These are phyloP conservation scores for Motacilla tschutschensis DNA, from an alignment of 2,113 vertebrate species.

Conservation along the genomic window DNA sequence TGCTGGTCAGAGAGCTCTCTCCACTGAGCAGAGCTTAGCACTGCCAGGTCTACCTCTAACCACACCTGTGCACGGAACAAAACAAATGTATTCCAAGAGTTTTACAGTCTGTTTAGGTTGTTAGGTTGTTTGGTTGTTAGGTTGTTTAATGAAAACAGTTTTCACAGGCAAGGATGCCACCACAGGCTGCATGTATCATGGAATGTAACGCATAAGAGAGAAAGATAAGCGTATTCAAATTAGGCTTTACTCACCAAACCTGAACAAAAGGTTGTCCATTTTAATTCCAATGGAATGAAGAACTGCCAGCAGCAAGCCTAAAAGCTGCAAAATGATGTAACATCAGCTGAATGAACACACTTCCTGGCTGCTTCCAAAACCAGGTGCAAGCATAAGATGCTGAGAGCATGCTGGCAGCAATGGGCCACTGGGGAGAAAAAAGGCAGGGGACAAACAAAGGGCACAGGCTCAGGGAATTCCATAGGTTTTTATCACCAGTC, in stretches of 20 bases:
- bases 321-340: neutral
- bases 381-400: neutral
- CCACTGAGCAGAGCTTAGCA: neutral
- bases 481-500: neutral
- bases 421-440: neutral
- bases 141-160: neutral
- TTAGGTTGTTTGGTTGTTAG: neutral
- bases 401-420: neutral
- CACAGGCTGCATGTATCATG: neutral
- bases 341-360: fast-evolving
- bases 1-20: neutral
- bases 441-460: neutral
- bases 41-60: neutral
- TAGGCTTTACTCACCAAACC: neutral
- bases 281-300: neutral
- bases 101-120: neutral
- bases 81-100: neutral
- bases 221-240: neutral
- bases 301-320: neutral
- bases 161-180: neutral
- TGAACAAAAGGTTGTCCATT: neutral
- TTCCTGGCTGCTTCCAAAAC: neutral
- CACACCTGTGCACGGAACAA: neutral
- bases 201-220: neutral
- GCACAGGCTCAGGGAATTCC: neutral